A percentile compares a stretch with the other conserved stretches of the same genome.
phyloP scores from a whole-genome alignment of 2,888 invertebrate species.

The Platerodrilus igneus region DNA sequence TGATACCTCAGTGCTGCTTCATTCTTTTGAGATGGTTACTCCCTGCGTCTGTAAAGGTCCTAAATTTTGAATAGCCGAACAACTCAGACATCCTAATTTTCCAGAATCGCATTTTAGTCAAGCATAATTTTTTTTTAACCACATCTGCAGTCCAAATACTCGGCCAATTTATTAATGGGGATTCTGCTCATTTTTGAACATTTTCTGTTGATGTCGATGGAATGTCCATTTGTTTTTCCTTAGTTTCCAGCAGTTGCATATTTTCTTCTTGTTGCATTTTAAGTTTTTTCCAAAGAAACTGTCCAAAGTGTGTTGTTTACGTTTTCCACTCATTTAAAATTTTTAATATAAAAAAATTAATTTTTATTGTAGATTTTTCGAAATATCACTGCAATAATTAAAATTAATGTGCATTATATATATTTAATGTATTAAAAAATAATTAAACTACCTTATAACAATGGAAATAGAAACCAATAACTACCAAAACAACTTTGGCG shows the following conservation, averaged over 20 bases:
- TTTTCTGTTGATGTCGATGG: slow-evolving; percentile 4
- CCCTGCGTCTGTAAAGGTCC: slow-evolving; percentile 3
- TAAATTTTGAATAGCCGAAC: too few relatives aligned
- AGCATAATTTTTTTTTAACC: slow-evolving; percentile 1
- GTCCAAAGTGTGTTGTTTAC: slow-evolving; percentile 4
- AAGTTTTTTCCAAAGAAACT: slow-evolving; percentile 4
- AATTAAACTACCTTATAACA: too few relatives aligned
- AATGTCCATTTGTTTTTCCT: slow-evolving; percentile 2
- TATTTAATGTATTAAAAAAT: too few relatives aligned
- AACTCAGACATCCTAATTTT: slow-evolving; percentile 3
- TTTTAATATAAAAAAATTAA: not conserved
- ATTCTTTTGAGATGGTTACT: slow-evolving; percentile 3
- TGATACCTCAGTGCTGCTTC: too few relatives aligned
- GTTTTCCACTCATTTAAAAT: slow-evolving; percentile 1
- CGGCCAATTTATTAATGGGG: too few relatives aligned
- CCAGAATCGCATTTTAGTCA: slow-evolving; percentile 2
- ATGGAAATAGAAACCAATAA: too few relatives aligned
- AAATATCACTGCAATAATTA: not conserved
- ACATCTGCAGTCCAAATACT: slow-evolving; percentile 2
- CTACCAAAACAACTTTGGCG: too few relatives aligned
- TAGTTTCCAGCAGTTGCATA: too few relatives aligned
- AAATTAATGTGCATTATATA: not conserved
- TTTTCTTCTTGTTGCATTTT: too few relatives aligned
- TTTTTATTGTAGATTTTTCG: too few relatives aligned
- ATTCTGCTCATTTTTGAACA: slow-evolving; percentile 2